Evolutionary conservation across 2,888 invertebrate species (phyloP).

Genomic region (Ptychoptera contaminata): DNA sequence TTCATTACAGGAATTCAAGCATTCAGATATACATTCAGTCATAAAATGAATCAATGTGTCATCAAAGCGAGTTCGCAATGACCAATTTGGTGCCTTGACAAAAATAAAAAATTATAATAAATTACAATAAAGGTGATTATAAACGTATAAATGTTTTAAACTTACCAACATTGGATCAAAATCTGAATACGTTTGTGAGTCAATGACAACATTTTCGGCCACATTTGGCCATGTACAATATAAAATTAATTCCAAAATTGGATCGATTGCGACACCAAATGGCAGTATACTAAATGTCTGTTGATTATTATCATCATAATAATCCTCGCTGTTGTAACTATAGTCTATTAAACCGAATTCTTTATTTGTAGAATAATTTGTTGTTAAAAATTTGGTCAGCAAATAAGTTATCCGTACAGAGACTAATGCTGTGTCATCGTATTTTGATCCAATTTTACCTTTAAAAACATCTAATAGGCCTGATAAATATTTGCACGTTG

Average conservation of each 20-base stretch:
- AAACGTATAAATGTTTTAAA: too few species aligned
- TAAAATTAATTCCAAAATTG: slow-evolving; percentile 58
- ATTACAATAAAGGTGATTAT: too few species aligned
- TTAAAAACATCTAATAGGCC: slow-evolving; percentile 78
- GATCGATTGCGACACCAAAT: slow-evolving; percentile 72
- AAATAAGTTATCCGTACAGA: slow-evolving; percentile 52
- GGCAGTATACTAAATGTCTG: slow-evolving; percentile 61
- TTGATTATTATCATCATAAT: slow-evolving; percentile 53
- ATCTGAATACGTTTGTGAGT: slow-evolving; percentile 75
- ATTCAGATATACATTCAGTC: slow-evolving; percentile 56
- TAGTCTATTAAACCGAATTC: slow-evolving; percentile 13
- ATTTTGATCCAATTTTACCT: slow-evolving; percentile 61
- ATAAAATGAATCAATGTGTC: slow-evolving; percentile 60
- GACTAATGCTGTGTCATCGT: slow-evolving; percentile 39
- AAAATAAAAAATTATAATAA: background rate
- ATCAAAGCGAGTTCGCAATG: slow-evolving; percentile 45
- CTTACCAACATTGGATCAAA: slow-evolving; percentile 53
- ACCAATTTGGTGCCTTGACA: slow-evolving; percentile 57
- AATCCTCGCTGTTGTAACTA: slow-evolving; percentile 22
- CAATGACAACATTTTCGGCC: slow-evolving; percentile 71
- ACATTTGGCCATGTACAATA: slow-evolving; percentile 78
- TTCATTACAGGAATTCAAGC: slow-evolving; percentile 33
- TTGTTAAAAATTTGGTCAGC: slow-evolving; percentile 29
- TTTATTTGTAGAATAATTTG: slow-evolving; percentile 16
- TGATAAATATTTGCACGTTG: slow-evolving; percentile 67